Evolutionary conservation across 2,113 vertebrate species (phyloP).

Genomic region (Xiphorhynchus elegans): DNA sequence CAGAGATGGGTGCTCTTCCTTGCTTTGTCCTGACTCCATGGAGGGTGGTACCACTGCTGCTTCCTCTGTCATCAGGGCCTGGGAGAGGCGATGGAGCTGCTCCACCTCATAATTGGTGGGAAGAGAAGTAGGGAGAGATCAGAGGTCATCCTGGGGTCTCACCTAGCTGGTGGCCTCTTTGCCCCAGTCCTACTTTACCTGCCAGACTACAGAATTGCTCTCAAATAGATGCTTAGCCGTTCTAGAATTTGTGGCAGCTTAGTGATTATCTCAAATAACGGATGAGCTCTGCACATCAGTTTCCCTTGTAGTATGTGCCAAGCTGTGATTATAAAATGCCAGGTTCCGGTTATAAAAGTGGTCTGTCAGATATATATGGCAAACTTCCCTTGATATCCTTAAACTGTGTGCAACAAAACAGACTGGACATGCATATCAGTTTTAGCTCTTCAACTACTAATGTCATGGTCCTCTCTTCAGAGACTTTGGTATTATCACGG

Average conservation of each 20-base stretch:
- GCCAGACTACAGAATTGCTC: background rate
- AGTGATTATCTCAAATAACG: background rate
- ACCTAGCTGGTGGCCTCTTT: background rate
- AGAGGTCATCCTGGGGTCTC: background rate
- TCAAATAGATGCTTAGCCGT: background rate
- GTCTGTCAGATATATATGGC: background rate
- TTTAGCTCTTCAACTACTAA: background rate
- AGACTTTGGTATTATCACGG: background rate
- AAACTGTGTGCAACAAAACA: background rate
- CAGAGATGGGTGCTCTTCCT: background rate
- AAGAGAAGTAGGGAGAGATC: background rate
- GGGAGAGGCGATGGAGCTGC: fast-evolving
- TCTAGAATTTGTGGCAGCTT: background rate
- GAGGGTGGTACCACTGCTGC: background rate
- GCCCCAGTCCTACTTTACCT: background rate
- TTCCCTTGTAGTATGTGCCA: background rate
- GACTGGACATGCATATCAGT: background rate
- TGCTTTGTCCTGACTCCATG: background rate
- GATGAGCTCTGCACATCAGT: background rate
- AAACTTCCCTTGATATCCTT: background rate
- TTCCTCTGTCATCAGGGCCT: background rate
- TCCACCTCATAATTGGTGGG: fast-evolving
- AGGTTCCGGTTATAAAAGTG: constrained; percentile 11
- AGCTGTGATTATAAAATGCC: background rate
- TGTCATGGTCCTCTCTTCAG: background rate